Evolutionary conservation across 1,140 invertebrate genomes (phyloP).

Genomic region (Pseudomyrmex cubaensis): DNA sequence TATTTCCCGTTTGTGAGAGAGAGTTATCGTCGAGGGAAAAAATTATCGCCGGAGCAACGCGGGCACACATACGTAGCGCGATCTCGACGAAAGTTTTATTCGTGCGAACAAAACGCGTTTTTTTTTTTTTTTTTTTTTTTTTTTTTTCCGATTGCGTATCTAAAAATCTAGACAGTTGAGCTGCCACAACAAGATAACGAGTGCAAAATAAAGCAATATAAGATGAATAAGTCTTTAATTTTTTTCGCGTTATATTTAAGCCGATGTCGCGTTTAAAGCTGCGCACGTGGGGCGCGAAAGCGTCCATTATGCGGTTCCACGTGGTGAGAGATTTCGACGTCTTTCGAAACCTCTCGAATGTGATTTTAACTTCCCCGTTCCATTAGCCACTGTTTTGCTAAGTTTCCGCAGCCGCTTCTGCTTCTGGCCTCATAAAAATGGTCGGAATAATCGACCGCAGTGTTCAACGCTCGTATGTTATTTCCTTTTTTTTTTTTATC

Average conservation of each 20-base stretch:
- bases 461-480: not conserved
- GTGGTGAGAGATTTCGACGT: constrained; percentile 9
- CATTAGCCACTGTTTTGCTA: constrained; percentile 52
- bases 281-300: not conserved
- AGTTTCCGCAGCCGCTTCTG: not conserved
- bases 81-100: not conserved
- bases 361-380: constrained; percentile 46
- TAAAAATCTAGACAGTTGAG: too few species aligned
- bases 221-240: not conserved
- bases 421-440: constrained; percentile 19
- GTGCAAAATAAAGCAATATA: too few species aligned
- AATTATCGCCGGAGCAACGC: constrained; percentile 21
- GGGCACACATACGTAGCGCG: not conserved
- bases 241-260: constrained; percentile 23
- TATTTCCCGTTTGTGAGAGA: not conserved
- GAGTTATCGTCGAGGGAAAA: too few species aligned
- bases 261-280: constrained; percentile 4
- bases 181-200: too few species aligned
- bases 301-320: constrained; percentile 29
- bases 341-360: constrained; percentile 22
- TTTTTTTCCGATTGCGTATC: too few species aligned
- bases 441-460: not conserved
- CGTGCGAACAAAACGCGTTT: not conserved
- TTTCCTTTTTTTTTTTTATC: too few species aligned
- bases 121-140: too few species aligned